A percentile compares a stretch with the other conserved stretches of the same genome.
Evolutionary conservation across 2,888 invertebrate genomes (phyloP).

Genomic region (Criorhina ranunculi): DNA sequence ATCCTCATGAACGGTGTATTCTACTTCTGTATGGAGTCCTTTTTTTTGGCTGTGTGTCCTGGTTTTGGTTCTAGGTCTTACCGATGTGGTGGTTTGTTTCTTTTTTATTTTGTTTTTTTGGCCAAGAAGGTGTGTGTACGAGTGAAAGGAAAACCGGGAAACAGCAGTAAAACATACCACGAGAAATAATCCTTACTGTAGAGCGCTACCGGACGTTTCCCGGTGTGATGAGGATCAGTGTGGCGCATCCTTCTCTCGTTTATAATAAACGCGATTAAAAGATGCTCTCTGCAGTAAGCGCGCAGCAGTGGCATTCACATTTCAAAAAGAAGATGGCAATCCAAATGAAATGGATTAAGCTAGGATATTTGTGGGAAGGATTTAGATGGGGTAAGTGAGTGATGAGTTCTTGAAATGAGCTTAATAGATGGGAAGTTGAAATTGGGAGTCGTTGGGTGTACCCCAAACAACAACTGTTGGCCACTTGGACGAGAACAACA

Average conservation of each 20-base stretch:
- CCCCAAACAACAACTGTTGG: too few species aligned
- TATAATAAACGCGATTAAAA: constrained; percentile 41
- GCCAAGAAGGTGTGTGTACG: constrained; percentile 36
- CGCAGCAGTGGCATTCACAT: neutral
- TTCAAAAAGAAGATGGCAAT: constrained; percentile 7
- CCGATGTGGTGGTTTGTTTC: constrained; percentile 27
- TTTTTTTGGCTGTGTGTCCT: neutral
- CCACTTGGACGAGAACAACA: too few species aligned
- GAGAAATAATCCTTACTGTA: constrained; percentile 53
- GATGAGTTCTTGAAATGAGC: too few species aligned
- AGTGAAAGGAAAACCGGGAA: constrained; percentile 39
- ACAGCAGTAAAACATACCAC: constrained; percentile 64
- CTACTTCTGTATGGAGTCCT: constrained; percentile 7
- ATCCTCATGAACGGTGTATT: constrained; percentile 42
- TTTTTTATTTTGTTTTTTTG: constrained; percentile 21
- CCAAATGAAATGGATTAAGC: constrained; percentile 6
- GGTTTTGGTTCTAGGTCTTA: neutral
- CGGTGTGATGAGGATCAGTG: constrained; percentile 61
- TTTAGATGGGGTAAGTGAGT: neutral
- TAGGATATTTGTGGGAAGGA: neutral
- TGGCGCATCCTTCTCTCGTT: constrained; percentile 46
- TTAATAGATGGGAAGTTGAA: too few species aligned
- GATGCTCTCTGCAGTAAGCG: neutral
- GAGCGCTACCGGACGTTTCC: constrained; percentile 38
- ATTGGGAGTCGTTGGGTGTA: too few species aligned